Percentiles rank a stretch among this genome's conserved stretches.
Evolutionary conservation across 2,113 vertebrate genomes (phyloP).

Genomic region (Pseudolaguvia tuberculata): DNA sequence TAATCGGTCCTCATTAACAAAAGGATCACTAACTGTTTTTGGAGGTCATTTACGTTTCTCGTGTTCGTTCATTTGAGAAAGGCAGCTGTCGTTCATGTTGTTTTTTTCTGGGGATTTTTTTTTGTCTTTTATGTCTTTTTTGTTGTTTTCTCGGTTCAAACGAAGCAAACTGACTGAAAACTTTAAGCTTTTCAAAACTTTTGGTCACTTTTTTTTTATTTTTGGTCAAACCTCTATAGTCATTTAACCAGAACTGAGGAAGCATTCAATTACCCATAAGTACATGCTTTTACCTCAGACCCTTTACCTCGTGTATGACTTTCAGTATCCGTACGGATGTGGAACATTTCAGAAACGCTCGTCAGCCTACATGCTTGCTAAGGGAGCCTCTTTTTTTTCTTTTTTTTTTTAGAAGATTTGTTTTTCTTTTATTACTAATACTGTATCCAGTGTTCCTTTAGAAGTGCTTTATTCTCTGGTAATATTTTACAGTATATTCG

Average conservation of each 20-base stretch:
- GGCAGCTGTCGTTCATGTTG: conserved; percentile 69
- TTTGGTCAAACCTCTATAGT: conserved; percentile 49
- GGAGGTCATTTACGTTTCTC: conserved; percentile 59
- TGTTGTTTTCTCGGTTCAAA: conserved; percentile 51
- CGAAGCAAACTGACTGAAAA: conserved; percentile 70
- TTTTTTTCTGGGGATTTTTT: conserved; percentile 51
- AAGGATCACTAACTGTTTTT: conserved; percentile 40
- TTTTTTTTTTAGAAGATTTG: conserved; percentile 18
- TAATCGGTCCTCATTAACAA: conserved; percentile 48
- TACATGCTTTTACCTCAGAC: conserved; percentile 38
- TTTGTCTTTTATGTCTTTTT: conserved; percentile 57
- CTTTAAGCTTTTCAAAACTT: conserved; percentile 47
- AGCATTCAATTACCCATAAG: conserved; percentile 23
- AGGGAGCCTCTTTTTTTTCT: no score
- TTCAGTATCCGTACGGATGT: conserved; percentile 10
- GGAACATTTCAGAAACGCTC: conserved; percentile 37
- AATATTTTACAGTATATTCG: conserved; percentile 1
- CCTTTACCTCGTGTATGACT: conserved; percentile 31
- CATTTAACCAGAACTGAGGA: conserved; percentile 35
- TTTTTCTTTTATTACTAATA: conserved; percentile 27
- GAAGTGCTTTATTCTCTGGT: neutral
- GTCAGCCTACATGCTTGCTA: conserved; percentile 52
- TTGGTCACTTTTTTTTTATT: conserved; percentile 59
- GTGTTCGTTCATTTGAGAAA: conserved; percentile 69
- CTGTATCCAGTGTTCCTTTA: conserved; percentile 12